Evolutionary conservation across 2,888 invertebrate species (phyloP), one percentile per base, ranked within the genome.

Genomic region (Polietes domitor): DNA sequence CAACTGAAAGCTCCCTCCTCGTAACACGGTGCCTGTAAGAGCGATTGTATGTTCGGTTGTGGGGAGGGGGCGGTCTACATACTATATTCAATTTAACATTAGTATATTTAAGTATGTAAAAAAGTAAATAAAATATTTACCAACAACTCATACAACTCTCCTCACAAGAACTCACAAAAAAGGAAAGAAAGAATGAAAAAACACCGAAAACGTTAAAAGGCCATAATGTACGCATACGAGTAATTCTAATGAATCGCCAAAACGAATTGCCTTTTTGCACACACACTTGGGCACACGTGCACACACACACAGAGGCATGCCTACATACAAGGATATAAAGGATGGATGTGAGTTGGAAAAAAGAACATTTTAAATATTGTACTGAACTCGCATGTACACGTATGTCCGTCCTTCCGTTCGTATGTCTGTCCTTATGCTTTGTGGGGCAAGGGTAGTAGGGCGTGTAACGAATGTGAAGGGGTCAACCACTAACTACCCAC

Each of bases 401-500:
- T n/a, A n/a, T n/a, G n/a, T n/a, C 9, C 4, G 32, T 32, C 9
- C 32, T 4, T 32, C 41, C 15, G 41, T 41, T 12, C n/a, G n/a
- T n/a, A 1, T 47, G 47, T 41, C 4, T 10, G 41, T 47, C n/a
- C n/a, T 2, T n/a, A 47, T n/a, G 47, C 47, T 84, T 78, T 81
- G 72, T 84, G 50, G 81, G 47, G 72, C 84, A 81, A 81, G 81
- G 84, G 81, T 81, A 84, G 65, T 73, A 80, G 78, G 78, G 84
- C 81, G 84, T 84, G 68, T 63, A 17, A 10, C 12, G 15, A 68
- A 37, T 41, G 68, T 68, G 68, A 43, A 43, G 76, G 61, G 79
- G 84, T 84, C 84, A 84, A 84, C 84, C 84, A 55, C 84, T 79
- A 81, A 84, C 78, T 79, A 84, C 81, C 76, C 83, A 61, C 61